Evolutionary conservation across 1,140 invertebrate genomes (phyloP).

Genomic region (Drosophila nigromelanica): DNA sequence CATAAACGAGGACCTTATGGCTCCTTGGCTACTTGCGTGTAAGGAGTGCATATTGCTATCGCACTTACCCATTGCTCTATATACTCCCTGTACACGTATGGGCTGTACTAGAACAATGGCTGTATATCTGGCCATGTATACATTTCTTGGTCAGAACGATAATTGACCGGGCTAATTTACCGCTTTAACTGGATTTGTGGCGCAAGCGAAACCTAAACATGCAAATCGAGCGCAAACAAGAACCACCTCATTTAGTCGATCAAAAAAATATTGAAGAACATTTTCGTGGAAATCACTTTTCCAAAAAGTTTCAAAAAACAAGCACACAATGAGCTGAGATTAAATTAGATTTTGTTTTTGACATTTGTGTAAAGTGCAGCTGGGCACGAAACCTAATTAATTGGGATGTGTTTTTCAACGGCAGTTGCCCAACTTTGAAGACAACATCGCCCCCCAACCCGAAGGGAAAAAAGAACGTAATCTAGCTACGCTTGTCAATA

Average conservation of each 20-base stretch:
- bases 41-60: constrained; percentile 27
- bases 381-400: constrained; percentile 48
- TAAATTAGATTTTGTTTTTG: constrained; percentile 45
- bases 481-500: constrained; percentile 56
- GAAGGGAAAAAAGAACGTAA: constrained; percentile 7
- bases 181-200: constrained; percentile 77
- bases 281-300: constrained; percentile 68
- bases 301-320: constrained; percentile 33
- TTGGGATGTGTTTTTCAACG: constrained; percentile 12
- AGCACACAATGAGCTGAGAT: constrained; percentile 13
- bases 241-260: constrained; percentile 41
- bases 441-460: neutral
- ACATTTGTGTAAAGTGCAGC: constrained; percentile 57
- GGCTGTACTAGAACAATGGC: constrained; percentile 2
- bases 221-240: constrained; percentile 53
- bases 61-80: constrained; percentile 55
- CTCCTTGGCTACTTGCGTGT: constrained; percentile 29
- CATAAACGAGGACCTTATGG: constrained; percentile 1
- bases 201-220: constrained; percentile 30
- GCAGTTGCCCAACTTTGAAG: constrained; percentile 13
- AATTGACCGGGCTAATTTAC: constrained; percentile 73
- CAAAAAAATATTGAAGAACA: constrained; percentile 9
- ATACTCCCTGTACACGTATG: constrained; percentile 33
- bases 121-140: constrained; percentile 49
- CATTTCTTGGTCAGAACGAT: constrained; percentile 47